phyloP scores from a whole-genome alignment of 2,113 vertebrate genomes.

The Poecilia latipinna region DNA sequence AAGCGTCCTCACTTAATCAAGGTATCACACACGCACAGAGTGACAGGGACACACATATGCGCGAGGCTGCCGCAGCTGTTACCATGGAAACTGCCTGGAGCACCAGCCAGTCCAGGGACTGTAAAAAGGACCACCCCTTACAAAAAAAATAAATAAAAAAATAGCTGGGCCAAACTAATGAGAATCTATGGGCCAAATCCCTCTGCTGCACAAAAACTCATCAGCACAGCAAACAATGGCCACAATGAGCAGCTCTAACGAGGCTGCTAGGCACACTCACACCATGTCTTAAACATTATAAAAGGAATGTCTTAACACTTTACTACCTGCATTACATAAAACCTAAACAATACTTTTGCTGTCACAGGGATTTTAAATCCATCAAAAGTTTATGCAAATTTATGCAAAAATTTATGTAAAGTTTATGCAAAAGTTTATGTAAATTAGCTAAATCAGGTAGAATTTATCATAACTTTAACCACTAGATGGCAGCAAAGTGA shows the following conservation, averaged over 20 bases:
- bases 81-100: conserved; percentile 85
- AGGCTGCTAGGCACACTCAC: conserved; percentile 25
- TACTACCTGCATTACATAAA: not conserved
- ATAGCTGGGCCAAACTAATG: conserved; percentile 71
- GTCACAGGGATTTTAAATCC: not conserved
- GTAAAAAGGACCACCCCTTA: conserved; percentile 67
- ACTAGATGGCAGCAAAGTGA: not conserved
- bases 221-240: conserved; percentile 67
- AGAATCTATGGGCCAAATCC: conserved; percentile 67
- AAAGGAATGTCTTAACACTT: conserved; percentile 8
- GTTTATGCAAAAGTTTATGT: too few species aligned
- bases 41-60: conserved; percentile 20
- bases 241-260: conserved; percentile 20
- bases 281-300: conserved; percentile 60
- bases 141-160: conserved; percentile 29
- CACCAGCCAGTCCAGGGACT: conserved; percentile 77
- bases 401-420: too few species aligned
- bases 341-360: not conserved
- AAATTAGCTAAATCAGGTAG: not conserved
- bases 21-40: conserved; percentile 27
- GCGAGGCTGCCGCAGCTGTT: conserved; percentile 81
- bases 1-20: conserved; percentile 30
- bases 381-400: not conserved
- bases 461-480: not conserved
- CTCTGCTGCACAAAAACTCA: conserved; percentile 55